These are phyloP conservation scores for Ormyrus rosae DNA, from an alignment of 2,888 invertebrate genomes.

Conservation along the genomic window DNA sequence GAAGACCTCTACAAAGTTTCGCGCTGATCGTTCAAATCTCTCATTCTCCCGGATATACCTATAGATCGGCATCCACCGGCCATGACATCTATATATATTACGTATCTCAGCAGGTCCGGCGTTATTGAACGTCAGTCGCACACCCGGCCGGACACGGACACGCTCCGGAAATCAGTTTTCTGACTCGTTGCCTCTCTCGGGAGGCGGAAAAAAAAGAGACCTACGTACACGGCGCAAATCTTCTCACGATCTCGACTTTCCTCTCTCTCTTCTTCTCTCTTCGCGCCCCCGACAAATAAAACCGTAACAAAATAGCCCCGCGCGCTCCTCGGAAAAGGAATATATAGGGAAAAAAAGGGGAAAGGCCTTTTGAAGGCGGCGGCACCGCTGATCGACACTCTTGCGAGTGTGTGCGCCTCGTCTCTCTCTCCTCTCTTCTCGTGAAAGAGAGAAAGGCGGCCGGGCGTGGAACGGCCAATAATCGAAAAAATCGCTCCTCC, in stretches of 20 bases:
- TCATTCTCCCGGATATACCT: background rate
- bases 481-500: conserved; percentile 58
- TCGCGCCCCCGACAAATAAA: conserved; percentile 65
- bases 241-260: conserved; percentile 51
- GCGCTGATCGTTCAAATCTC: conserved; percentile 49
- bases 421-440: background rate
- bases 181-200: conserved; percentile 37
- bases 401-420: conserved; percentile 6
- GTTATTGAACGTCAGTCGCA: conserved; percentile 56
- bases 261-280: background rate
- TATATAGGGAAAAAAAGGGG: conserved; percentile 5
- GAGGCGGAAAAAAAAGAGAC: conserved; percentile 16
- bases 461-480: conserved; percentile 32
- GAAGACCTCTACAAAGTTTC: conserved; percentile 44
- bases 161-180: conserved; percentile 56
- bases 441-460: conserved; percentile 40
- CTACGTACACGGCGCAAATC: conserved; percentile 35
- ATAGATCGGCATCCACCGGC: background rate
- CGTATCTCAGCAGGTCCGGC: conserved; percentile 23
- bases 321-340: conserved; percentile 25
- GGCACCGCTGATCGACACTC: background rate
- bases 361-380: conserved; percentile 42
- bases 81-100: conserved; percentile 17
- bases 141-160: conserved; percentile 41
- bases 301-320: conserved; percentile 56